Conservation (phyloP, 1,140 invertebrate genomes). For the Drosophila miranda region DNA sequence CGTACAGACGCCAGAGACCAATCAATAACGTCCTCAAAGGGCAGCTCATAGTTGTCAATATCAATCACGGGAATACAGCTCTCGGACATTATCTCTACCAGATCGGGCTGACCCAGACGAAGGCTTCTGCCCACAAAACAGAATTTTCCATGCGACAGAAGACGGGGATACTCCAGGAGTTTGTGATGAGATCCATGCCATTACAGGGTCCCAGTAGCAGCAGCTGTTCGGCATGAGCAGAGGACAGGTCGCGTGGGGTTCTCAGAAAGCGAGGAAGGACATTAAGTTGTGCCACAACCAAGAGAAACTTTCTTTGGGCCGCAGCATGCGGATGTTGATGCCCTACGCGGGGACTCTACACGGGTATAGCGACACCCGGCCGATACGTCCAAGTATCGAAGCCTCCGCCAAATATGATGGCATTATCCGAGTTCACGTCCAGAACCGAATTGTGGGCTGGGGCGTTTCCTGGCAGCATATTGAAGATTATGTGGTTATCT, state of each 20-base stretch:
- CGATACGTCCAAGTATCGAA: conserved; percentile 92
- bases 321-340: conserved; percentile 53
- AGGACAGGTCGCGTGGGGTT: conserved; percentile 33
- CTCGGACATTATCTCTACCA: conserved; percentile 92
- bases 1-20: conserved; percentile 93
- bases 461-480: conserved; percentile 87
- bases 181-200: conserved; percentile 78
- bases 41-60: conserved; percentile 91
- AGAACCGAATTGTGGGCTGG: conserved; percentile 89
- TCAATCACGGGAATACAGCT: conserved; percentile 94
- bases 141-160: conserved; percentile 90
- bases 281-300: conserved; percentile 87
- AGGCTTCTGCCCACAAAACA: conserved; percentile 91
- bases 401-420: conserved; percentile 92
- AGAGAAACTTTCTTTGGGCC: conserved; percentile 58
- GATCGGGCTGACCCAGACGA: conserved; percentile 88
- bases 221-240: conserved; percentile 38
- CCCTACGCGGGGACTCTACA: conserved; percentile 87
- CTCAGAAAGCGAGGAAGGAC: conserved; percentile 89
- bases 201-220: conserved; percentile 55
- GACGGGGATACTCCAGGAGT: conserved; percentile 89
- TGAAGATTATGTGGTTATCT: no score
- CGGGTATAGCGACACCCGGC: conserved; percentile 90
- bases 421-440: conserved; percentile 88
- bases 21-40: conserved; percentile 90